Percentiles rank a stretch among this genome's conserved stretches.
These are phyloP conservation scores for Cynocephalus volans DNA, from an alignment of 2,113 vertebrate species.

Conservation along the genomic window DNA sequence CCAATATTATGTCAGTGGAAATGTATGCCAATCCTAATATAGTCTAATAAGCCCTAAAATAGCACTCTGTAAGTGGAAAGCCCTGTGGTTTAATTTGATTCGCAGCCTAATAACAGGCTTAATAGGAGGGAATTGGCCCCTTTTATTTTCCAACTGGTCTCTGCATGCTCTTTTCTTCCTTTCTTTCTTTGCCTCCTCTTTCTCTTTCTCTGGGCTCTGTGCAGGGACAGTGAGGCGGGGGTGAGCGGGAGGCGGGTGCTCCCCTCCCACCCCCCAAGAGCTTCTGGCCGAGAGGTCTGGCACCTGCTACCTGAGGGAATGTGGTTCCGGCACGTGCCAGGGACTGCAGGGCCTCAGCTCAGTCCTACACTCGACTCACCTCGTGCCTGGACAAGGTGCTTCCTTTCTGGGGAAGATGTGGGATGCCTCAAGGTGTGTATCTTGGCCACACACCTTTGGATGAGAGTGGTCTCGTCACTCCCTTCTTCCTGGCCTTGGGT, in stretches of 20 bases:
- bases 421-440: rapidly evolving
- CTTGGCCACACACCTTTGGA: rapidly evolving
- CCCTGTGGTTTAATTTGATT: slow-evolving; percentile 92
- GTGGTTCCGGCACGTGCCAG: background rate
- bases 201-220: slow-evolving; percentile 20
- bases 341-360: background rate
- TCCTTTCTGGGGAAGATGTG: background rate
- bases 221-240: background rate
- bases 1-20: slow-evolving; percentile 91
- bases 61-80: slow-evolving; percentile 91
- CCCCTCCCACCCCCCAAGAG: background rate
- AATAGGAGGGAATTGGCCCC: slow-evolving; percentile 89
- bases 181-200: slow-evolving; percentile 54
- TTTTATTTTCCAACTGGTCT: slow-evolving; percentile 87
- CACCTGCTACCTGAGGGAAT: background rate
- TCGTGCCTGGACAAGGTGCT: background rate
- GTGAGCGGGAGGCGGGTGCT: background rate
- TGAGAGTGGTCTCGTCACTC: background rate
- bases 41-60: slow-evolving; percentile 94
- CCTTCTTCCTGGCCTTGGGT: background rate
- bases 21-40: slow-evolving; percentile 94
- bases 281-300: background rate
- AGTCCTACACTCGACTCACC: background rate
- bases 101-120: slow-evolving; percentile 91
- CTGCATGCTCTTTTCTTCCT: slow-evolving; percentile 85